These are phyloP conservation scores for Acholoe squamosa DNA, from an alignment of 2,888 invertebrate species.

Conservation along the genomic window DNA sequence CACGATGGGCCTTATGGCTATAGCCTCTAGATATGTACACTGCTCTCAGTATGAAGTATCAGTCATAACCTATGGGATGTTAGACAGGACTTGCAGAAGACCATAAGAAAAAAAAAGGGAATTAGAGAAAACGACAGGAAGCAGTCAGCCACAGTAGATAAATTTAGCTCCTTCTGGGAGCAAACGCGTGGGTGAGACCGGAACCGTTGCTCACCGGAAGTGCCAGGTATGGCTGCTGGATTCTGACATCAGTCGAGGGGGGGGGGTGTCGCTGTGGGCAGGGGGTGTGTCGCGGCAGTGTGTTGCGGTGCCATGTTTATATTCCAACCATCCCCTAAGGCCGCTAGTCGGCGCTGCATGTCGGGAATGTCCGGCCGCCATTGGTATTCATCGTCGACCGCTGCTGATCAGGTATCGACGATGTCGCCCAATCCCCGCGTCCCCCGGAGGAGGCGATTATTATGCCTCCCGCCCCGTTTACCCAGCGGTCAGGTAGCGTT, in stretches of 20 bases:
- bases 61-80: no score
- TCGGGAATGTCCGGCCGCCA: constrained; percentile 6
- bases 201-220: background rate
- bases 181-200: background rate
- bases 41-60: no score
- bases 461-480: constrained; percentile 51
- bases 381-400: constrained; percentile 35
- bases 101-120: no score
- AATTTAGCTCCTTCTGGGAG: background rate
- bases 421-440: constrained; percentile 35
- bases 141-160: background rate
- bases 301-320: constrained; percentile 46
- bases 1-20: no score
- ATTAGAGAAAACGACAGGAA: background rate
- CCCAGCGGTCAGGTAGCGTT: constrained; percentile 52
- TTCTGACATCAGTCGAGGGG: background rate
- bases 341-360: background rate
- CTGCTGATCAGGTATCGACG: constrained; percentile 46
- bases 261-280: background rate
- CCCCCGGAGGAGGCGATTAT: constrained; percentile 21
- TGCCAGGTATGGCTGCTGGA: constrained; percentile 26
- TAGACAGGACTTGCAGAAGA: no score
- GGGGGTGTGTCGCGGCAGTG: constrained; percentile 24
- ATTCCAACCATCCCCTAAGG: constrained; percentile 1
- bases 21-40: no score